Base-by-base conservation (phyloP, 2,888 invertebrate species). In the Argyresthia goedartella region DNA sequence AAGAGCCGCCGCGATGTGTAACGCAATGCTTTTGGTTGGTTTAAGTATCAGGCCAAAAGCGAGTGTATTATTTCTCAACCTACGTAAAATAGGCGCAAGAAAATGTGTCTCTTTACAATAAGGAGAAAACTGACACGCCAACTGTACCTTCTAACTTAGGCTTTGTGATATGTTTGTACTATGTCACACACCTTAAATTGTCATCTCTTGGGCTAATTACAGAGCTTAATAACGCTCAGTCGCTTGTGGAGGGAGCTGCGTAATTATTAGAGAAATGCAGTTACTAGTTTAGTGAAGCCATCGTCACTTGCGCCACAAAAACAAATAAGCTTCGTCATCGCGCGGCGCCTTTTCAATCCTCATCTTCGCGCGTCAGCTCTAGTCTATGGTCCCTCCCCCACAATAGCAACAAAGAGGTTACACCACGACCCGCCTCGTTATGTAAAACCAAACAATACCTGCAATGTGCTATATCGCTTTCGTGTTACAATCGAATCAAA, bases 261-360 rank as follows among this genome's bases (percentile, higher is more conserved):
- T 25, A 25, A 25, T 25, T 25, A 25, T 25, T 25, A 4, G 25
- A n/a, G n/a, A n/a, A n/a, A n/a, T n/a, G n/a, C n/a, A n/a, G n/a
- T n/a, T n/a, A n/a, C n/a, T n/a, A 25, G 2, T 25, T 25, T 25
- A 6, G 25, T 25, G 25, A 25, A 25, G 6, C 6, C 6, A 25
- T 39, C n/a, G 8, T 39, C n/a, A 25, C n/a, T 33, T 46, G 33
- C 9, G 1, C 46, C 46, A 25, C n/a, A 11, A 9, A 10, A 4
- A 3, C 15, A 11, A 15, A 50, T 25, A 41, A 76, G 84, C 81
- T 72, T 72, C 73, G 81, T 85, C 85, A 85, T 81, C 70, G 61
- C 73, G 81, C 85, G 85, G 85, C 78, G 78, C 81, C 81, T 85
- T 84, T 84, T n/a, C 81, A 76, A 76, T 77, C 69, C 75, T 65